Percentiles rank a stretch among this genome's conserved stretches.
Conservation (phyloP, 2,113 vertebrate species). For the Todiramphus saurophagus region DNA sequence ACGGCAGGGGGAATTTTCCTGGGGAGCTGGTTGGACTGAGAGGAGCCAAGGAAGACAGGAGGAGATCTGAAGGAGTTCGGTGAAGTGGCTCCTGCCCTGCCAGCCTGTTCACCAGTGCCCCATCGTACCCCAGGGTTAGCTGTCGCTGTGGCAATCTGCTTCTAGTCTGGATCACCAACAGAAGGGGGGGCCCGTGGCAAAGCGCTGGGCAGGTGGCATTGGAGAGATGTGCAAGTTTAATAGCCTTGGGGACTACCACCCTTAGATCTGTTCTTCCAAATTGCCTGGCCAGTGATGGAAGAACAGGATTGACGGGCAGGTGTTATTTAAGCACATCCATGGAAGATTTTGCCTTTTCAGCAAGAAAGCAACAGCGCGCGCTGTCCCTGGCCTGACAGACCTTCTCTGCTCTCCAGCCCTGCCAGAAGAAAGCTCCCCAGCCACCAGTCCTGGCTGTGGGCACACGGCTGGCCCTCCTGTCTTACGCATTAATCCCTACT, state of each 20-base stretch:
- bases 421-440: not conserved
- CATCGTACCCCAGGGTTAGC: rapidly evolving
- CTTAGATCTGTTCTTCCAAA: rapidly evolving
- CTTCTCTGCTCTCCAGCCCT: rapidly evolving
- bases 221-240: rapidly evolving
- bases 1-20: not conserved
- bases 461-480: not conserved
- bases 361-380: not conserved
- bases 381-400: rapidly evolving
- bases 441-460: rapidly evolving
- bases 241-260: too few relatives aligned
- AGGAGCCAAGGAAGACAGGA: not conserved
- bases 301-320: rapidly evolving
- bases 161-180: rapidly evolving
- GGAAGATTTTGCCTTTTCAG: not conserved
- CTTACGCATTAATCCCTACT: not conserved
- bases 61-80: not conserved
- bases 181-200: too few relatives aligned
- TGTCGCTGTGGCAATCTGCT: not conserved
- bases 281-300: not conserved
- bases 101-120: not conserved
- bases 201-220: rapidly evolving
- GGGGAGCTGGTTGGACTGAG: not conserved
- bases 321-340: not conserved
- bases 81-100: not conserved